Percentiles rank a stretch among this genome's conserved stretches.
Evolutionary conservation across 2,888 invertebrate species (phyloP).

Genomic region (Villa cingulata): DNA sequence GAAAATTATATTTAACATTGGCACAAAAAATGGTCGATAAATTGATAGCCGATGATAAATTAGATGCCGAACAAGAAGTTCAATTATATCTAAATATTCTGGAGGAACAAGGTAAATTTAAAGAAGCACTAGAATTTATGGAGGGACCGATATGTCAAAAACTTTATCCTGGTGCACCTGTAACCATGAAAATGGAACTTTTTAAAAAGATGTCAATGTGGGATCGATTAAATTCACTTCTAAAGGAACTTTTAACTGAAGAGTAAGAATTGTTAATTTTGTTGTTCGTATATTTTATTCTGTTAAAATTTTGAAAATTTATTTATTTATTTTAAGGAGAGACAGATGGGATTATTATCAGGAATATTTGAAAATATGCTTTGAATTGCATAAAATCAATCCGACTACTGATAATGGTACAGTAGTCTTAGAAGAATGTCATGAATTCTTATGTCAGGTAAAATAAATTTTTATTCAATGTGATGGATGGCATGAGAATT

Average conservation of each 20-base stretch:
- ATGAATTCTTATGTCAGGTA: conserved; percentile 29
- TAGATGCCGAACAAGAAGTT: conserved; percentile 89
- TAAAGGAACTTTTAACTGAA: conserved; percentile 57
- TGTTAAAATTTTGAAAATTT: not conserved
- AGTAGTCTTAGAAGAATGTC: conserved; percentile 24
- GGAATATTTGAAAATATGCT: conserved; percentile 57
- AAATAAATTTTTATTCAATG: not conserved
- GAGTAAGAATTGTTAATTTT: too few relatives aligned
- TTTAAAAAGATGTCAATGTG: conserved; percentile 59
- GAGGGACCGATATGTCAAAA: conserved; percentile 58
- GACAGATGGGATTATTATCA: conserved; percentile 62
- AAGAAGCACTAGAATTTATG: conserved; percentile 69
- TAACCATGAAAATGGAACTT: conserved; percentile 59
- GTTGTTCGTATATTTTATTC: not conserved
- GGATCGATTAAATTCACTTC: conserved; percentile 57
- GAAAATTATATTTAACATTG: conserved; percentile 62
- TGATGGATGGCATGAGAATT: not conserved
- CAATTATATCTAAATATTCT: conserved; percentile 80
- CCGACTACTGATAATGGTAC: conserved; percentile 15
- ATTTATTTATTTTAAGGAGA: conserved; percentile 34
- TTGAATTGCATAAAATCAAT: conserved; percentile 41
- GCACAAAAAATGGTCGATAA: conserved; percentile 92
- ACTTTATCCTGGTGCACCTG: conserved; percentile 51
- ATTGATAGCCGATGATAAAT: conserved; percentile 69
- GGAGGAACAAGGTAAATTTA: conserved; percentile 64